phyloP scores from a whole-genome alignment of 2,888 invertebrate genomes.

The Lacanobia wlatinum region DNA sequence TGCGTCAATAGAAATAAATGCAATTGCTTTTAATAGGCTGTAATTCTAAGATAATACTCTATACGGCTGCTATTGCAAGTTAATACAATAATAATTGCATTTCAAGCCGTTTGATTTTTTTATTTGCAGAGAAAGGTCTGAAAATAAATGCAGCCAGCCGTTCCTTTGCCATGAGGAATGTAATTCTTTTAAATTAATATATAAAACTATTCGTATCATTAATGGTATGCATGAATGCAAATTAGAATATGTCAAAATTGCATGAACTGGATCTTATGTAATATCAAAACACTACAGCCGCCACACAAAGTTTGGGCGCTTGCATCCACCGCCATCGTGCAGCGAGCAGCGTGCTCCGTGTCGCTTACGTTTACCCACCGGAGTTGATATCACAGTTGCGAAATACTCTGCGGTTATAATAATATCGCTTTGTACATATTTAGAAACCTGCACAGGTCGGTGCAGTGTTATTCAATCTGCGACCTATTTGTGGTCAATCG shows the following conservation, averaged over 20 bases:
- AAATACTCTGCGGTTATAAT: slow-evolving; percentile 86
- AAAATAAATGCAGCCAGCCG: background rate
- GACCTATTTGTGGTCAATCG: slow-evolving; percentile 89
- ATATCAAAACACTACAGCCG: slow-evolving; percentile 44
- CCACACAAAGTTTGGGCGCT: slow-evolving; percentile 60
- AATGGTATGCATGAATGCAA: slow-evolving; percentile 13
- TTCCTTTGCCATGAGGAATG: background rate
- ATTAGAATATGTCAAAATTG: slow-evolving; percentile 45
- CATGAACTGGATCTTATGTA: slow-evolving; percentile 45
- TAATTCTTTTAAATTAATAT: background rate
- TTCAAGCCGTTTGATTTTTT: background rate
- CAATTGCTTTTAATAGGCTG: background rate
- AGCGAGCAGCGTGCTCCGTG: slow-evolving; percentile 25
- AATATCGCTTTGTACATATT: slow-evolving; percentile 86
- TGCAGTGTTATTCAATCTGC: slow-evolving; percentile 87
- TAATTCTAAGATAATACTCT: background rate
- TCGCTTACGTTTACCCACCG: slow-evolving; percentile 63
- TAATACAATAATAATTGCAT: slow-evolving; percentile 1
- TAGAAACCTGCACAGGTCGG: slow-evolving; percentile 86
- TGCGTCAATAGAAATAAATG: slow-evolving; percentile 6
- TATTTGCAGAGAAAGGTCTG: background rate
- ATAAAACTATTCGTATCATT: slow-evolving; percentile 12
- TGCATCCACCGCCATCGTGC: slow-evolving; percentile 57
- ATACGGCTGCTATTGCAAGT: slow-evolving; percentile 7
- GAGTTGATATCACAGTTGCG: slow-evolving; percentile 74